Evolutionary conservation across 2,888 invertebrate species (phyloP), one percentile per base, ranked within the genome.

Genomic region (Torymus aiolomorphi): DNA sequence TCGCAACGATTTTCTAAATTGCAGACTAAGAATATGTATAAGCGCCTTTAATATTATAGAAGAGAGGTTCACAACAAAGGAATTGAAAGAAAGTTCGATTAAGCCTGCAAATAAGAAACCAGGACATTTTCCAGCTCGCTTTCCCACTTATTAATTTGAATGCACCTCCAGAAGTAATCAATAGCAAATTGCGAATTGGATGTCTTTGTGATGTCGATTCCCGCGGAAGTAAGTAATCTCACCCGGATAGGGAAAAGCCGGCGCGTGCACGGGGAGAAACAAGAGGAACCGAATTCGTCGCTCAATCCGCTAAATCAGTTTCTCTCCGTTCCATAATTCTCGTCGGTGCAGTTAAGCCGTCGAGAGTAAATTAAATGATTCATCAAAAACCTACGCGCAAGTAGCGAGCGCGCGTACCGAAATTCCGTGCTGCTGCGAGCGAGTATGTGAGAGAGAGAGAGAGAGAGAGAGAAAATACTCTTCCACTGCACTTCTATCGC

Each of bases 361-460:
- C 20, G 51, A 8, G 51, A 59, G 49, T 61, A 59, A 71, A 71
- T 71, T 71, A 71, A 71, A 71, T 51, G 71, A 71, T 71, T 61
- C 59, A 59, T 70, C 18, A 49, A 20, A 69, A 66, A 52, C 31
- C 31, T 31, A 31, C 8, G 42, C 42, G 42, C 42, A 42, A 42
- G 42, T 42, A 42, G 42, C 42, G 42, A 42, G 42, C 8, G 42
- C 42, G 42, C 42, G 42, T 42, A 8, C 42, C 42, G 5, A 42
- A 42, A 42, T 42, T 42, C 42, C 42, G 42, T 1, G 8, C 42
- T 31, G 31, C 31, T 1, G 20, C 42, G 42, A 42, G 42, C 8
- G 42, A 42, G 42, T 42, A n/a, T n/a, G n/a, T n/a, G n/a, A n/a
- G n/a, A 42, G 42, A 42, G 8, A 0, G 8, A 42, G 8, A 42